These are phyloP conservation scores for Ornithorhynchus anatinus DNA, from an alignment of 2,113 vertebrate species.

Conservation along the genomic window DNA sequence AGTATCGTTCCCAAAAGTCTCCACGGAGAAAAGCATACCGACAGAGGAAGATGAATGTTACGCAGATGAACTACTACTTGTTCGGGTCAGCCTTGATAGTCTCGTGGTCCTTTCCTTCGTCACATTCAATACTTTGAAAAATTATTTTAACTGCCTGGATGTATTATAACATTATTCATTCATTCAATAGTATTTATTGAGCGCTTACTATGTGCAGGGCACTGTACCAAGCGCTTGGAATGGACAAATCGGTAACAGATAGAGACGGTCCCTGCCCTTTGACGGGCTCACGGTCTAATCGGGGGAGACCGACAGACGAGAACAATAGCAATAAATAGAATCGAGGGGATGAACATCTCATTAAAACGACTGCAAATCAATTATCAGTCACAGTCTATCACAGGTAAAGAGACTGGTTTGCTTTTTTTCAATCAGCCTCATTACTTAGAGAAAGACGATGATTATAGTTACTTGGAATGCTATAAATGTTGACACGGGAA, in stretches of 20 bases:
- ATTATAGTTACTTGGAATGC: not conserved
- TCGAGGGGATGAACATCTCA: too few relatives aligned
- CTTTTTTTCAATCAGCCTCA: not conserved
- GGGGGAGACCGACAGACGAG: too few relatives aligned
- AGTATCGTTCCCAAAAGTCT: not conserved
- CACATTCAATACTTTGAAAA: constrained; percentile 28
- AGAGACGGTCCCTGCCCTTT: too few relatives aligned
- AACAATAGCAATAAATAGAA: too few relatives aligned
- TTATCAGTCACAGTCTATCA: constrained; percentile 14
- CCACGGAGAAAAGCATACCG: constrained; percentile 42
- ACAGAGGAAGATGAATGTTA: constrained; percentile 33
- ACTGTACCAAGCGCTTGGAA: too few relatives aligned
- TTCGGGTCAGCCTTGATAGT: constrained; percentile 30
- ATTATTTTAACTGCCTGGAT: constrained; percentile 45
- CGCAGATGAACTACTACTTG: constrained; percentile 27
- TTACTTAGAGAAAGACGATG: not conserved
- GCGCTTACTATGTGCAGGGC: too few relatives aligned
- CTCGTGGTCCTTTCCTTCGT: constrained; percentile 25
- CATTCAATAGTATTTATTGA: too few relatives aligned
- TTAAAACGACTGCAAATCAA: too few relatives aligned
- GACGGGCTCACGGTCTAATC: too few relatives aligned
- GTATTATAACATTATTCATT: constrained; percentile 18
- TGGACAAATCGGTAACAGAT: too few relatives aligned
- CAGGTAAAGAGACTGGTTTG: not conserved
- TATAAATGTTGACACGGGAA: not conserved